A percentile compares a stretch with the other conserved stretches of the same genome.
These are phyloP conservation scores for Drosophila prolongata DNA, from an alignment of 2,888 invertebrate genomes.

Conservation along the genomic window DNA sequence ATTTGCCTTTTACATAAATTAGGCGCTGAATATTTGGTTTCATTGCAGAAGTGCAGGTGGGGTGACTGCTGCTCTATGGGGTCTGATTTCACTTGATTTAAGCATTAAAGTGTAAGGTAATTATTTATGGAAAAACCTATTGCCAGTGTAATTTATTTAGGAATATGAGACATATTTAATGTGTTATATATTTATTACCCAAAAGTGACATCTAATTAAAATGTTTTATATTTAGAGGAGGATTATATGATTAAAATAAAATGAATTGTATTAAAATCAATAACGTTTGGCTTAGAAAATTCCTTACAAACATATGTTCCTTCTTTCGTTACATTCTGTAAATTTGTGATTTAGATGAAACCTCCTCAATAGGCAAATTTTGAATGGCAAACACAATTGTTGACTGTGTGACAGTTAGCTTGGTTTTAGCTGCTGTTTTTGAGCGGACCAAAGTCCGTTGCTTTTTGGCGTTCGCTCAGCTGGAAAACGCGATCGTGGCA, in stretches of 20 bases:
- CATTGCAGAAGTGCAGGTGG: conserved; percentile 11
- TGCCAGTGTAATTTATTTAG: too few species aligned
- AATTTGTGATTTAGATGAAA: too few species aligned
- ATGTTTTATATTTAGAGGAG: too few species aligned
- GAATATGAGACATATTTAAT: too few species aligned
- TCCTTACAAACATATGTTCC: too few species aligned
- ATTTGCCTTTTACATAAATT: conserved; percentile 80
- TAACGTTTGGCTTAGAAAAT: too few species aligned
- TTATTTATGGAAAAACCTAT: background rate
- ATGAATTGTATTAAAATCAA: background rate
- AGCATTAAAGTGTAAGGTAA: conserved; percentile 8
- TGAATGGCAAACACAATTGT: conserved; percentile 18
- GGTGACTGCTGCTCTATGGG: background rate
- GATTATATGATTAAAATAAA: background rate
- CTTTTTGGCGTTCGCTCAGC: conserved; percentile 20
- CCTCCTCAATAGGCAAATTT: too few species aligned
- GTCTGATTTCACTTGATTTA: conserved; percentile 7
- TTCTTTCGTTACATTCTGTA: too few species aligned
- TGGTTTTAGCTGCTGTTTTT: conserved; percentile 32
- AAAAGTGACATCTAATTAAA: too few species aligned
- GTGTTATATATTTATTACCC: too few species aligned
- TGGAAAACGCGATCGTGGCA: conserved; percentile 16
- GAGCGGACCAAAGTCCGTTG: conserved; percentile 27
- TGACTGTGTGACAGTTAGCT: conserved; percentile 18
- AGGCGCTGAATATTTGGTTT: conserved; percentile 56